These are phyloP conservation scores for Crotalus tigris DNA, from an alignment of 2,113 vertebrate species.

Conservation along the genomic window DNA sequence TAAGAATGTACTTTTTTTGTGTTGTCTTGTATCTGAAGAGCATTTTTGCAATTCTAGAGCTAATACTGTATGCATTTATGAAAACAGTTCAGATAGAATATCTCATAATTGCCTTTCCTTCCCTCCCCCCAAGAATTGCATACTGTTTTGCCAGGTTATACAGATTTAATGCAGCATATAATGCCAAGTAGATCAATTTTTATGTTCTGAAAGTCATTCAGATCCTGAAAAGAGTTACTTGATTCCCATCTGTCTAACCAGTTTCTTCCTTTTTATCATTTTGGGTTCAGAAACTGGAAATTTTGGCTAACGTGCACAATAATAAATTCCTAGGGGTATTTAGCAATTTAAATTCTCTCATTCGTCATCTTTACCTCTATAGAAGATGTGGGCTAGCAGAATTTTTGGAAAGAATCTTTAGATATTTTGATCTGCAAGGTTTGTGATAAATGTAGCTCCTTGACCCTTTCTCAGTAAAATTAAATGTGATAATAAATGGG, in stretches of 20 bases:
- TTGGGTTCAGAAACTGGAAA: constrained; percentile 34
- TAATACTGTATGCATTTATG: constrained; percentile 8
- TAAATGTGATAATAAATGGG: not conserved
- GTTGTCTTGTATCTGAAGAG: not conserved
- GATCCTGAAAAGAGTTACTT: not conserved
- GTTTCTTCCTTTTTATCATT: not conserved
- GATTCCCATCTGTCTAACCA: not conserved
- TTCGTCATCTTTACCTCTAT: not conserved
- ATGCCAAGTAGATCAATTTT: not conserved
- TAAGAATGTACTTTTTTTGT: not conserved
- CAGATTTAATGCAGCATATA: not conserved
- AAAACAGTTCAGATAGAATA: not conserved
- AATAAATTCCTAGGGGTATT: constrained; percentile 1
- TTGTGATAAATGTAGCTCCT: not conserved
- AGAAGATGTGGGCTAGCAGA: not conserved
- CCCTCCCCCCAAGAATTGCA: not conserved
- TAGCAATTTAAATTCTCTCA: constrained; percentile 43
- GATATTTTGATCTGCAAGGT: not conserved
- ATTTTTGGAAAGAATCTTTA: not conserved
- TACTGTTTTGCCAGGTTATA: not conserved
- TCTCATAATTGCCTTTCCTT: not conserved
- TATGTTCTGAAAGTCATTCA: not conserved
- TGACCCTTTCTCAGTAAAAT: not conserved
- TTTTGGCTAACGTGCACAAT: not conserved
- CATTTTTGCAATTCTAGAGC: not conserved